A percentile compares a stretch with the other conserved stretches of the same genome.
These are phyloP conservation scores for Danio rerio DNA, from an alignment of 2,113 vertebrate species.

Conservation along the genomic window DNA sequence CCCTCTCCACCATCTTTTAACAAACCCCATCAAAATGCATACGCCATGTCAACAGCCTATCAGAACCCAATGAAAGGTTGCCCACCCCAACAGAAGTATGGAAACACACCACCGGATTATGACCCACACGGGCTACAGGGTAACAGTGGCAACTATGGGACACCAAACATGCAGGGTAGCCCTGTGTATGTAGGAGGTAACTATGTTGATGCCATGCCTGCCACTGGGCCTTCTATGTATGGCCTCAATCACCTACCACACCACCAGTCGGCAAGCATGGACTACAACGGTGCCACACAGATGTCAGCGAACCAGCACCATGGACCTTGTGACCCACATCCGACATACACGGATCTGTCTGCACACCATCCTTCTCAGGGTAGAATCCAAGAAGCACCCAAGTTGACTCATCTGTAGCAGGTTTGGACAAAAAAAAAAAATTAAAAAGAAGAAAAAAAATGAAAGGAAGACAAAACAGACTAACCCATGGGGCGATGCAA, in stretches of 20 bases:
- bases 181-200: slow-evolving; percentile 90
- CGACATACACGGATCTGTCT: slow-evolving; percentile 94
- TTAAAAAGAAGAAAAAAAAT: slow-evolving; percentile 54
- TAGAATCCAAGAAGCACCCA: slow-evolving; percentile 99
- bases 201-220: slow-evolving; percentile 91
- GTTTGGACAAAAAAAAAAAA: slow-evolving; percentile 67
- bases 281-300: slow-evolving; percentile 88
- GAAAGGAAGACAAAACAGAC: slow-evolving; percentile 62
- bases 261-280: slow-evolving; percentile 90
- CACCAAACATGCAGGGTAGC: slow-evolving; percentile 89
- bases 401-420: slow-evolving; percentile 98
- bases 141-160: slow-evolving; percentile 85
- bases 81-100: slow-evolving; percentile 90
- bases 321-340: slow-evolving; percentile 89
- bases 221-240: slow-evolving; percentile 90
- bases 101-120: slow-evolving; percentile 86
- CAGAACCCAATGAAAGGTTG: slow-evolving; percentile 92
- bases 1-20: slow-evolving; percentile 92
- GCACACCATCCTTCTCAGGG: slow-evolving; percentile 97
- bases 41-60: slow-evolving; percentile 89
- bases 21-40: slow-evolving; percentile 94
- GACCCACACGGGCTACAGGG: slow-evolving; percentile 91
- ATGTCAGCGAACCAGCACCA: slow-evolving; percentile 90
- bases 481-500: slow-evolving; percentile 68
- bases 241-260: slow-evolving; percentile 94